These are phyloP conservation scores for Coptodon rendalli DNA, from an alignment of 2,113 vertebrate species.

Conservation along the genomic window DNA sequence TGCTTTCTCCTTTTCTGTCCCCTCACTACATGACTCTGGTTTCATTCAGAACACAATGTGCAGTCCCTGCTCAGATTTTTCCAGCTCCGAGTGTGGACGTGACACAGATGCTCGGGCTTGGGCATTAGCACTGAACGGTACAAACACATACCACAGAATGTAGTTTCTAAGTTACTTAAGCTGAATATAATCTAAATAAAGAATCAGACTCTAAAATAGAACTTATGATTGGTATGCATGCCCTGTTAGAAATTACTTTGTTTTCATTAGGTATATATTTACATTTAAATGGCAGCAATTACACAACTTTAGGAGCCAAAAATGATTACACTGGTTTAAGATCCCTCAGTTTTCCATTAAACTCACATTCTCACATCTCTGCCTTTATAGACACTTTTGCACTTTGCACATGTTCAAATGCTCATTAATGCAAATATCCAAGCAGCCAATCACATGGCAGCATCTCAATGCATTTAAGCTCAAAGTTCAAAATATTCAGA, in stretches of 20 bases:
- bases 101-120: not conserved
- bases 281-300: not conserved
- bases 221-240: not conserved
- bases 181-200: not conserved
- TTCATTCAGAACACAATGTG: not conserved
- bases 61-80: not conserved
- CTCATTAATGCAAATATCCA: not conserved
- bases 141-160: not conserved
- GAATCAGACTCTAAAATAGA: not conserved
- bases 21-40: not conserved
- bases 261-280: not conserved
- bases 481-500: not conserved
- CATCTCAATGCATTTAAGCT: not conserved
- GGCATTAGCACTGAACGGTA: not conserved
- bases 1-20: not conserved
- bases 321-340: not conserved
- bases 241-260: not conserved
- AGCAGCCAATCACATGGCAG: not conserved
- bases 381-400: not conserved
- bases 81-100: not conserved
- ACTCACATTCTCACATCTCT: not conserved
- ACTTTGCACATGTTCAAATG: not conserved
- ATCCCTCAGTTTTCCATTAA: not conserved
- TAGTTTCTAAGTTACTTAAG: not conserved
- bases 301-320: not conserved